These are phyloP conservation scores for Aegithalos caudatus DNA, from an alignment of 2,113 vertebrate species.

Conservation along the genomic window DNA sequence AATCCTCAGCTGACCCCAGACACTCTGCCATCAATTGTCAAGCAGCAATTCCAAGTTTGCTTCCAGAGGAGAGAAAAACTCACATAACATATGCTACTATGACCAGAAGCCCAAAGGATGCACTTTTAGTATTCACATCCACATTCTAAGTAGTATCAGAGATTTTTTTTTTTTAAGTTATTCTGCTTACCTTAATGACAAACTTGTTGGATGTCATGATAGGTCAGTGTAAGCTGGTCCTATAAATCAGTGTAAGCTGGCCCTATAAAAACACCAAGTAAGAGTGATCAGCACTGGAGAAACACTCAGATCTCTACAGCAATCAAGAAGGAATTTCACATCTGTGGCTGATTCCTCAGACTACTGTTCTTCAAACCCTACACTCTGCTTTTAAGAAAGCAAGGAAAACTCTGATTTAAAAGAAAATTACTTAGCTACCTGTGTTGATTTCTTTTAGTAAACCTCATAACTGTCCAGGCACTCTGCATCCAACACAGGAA, in stretches of 20 bases:
- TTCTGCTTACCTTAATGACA: slow-evolving; percentile 72
- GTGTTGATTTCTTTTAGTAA: not conserved
- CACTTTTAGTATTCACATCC: not conserved
- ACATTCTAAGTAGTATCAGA: not conserved
- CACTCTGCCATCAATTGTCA: not conserved
- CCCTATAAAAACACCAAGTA: slow-evolving; percentile 41
- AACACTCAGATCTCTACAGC: not conserved
- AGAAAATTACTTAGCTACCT: not conserved
- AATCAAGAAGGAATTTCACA: not conserved
- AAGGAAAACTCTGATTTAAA: not conserved
- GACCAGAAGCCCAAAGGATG: not conserved
- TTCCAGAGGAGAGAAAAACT: not conserved
- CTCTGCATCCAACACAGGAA: not conserved
- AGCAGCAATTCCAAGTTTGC: not conserved
- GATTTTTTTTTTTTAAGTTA: not conserved
- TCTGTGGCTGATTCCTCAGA: not conserved
- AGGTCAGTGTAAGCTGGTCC: slow-evolving; percentile 12
- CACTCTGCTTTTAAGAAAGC: not conserved
- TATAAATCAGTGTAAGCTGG: slow-evolving; percentile 29
- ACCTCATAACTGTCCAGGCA: not conserved
- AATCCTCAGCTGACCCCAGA: not conserved
- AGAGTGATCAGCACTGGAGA: not conserved
- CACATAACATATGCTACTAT: not conserved
- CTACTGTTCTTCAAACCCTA: not conserved
- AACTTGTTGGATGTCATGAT: slow-evolving; percentile 72